Evolutionary conservation across 53 echinoderm and acorn worm species (phyloP).

Genomic region (Echinometra lucunter): DNA sequence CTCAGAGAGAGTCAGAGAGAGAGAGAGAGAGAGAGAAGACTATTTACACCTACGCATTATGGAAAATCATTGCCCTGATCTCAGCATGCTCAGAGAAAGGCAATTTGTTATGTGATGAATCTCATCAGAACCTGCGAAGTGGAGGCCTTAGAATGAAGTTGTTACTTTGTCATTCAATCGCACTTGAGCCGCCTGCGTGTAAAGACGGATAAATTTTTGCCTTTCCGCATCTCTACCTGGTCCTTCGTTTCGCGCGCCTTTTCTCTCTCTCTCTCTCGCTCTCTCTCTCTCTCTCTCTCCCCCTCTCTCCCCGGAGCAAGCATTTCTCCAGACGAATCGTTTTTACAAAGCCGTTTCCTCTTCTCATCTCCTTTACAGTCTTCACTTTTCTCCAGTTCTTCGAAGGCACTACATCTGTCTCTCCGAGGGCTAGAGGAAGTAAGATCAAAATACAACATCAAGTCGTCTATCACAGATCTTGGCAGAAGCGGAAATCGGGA

Average conservation of each 20-base stretch:
- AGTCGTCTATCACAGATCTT: background rate
- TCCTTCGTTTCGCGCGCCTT: background rate
- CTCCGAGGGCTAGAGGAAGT: background rate
- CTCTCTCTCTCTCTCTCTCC: background rate
- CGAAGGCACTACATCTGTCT: background rate
- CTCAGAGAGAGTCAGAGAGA: background rate
- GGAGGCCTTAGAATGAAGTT: constrained; percentile 1
- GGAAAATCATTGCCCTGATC: background rate
- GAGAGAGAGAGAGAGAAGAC: background rate
- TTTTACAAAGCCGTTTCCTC: background rate
- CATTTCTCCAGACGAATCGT: background rate
- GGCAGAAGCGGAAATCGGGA: background rate
- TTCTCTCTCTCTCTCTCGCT: no score
- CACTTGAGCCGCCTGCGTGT: background rate
- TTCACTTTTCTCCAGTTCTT: background rate
- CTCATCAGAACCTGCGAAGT: background rate
- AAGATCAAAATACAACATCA: background rate
- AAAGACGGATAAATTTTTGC: background rate
- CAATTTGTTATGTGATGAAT: background rate
- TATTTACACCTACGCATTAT: background rate
- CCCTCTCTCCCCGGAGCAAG: background rate
- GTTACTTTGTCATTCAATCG: constrained; percentile 25
- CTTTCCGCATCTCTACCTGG: background rate
- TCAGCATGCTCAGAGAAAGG: background rate
- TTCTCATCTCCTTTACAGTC: background rate